These are phyloP conservation scores for Anoncus sp. DNA, from an alignment of 2,888 invertebrate genomes.

Conservation along the genomic window DNA sequence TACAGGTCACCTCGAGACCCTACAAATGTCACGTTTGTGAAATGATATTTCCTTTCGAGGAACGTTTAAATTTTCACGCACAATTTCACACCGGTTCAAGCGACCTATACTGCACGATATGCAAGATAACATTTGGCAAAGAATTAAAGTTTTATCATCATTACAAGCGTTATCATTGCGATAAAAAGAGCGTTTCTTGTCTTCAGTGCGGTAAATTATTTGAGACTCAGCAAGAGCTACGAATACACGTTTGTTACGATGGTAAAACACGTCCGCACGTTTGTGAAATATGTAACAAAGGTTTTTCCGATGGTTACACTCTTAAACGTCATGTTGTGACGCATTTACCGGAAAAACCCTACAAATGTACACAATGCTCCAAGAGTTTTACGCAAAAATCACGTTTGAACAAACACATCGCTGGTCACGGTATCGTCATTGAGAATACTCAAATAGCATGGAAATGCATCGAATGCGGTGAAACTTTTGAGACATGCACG, in stretches of 20 bases:
- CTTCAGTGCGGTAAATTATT: slow-evolving; percentile 76
- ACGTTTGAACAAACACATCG: slow-evolving; percentile 74
- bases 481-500: slow-evolving; percentile 68
- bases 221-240: slow-evolving; percentile 68
- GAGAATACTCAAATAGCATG: slow-evolving; percentile 73
- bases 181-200: slow-evolving; percentile 71
- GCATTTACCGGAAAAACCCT: slow-evolving; percentile 76
- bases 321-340: slow-evolving; percentile 76
- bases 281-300: slow-evolving; percentile 75
- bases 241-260: slow-evolving; percentile 72
- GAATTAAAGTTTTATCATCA: slow-evolving; percentile 75
- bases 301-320: slow-evolving; percentile 76
- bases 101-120: slow-evolving; percentile 72
- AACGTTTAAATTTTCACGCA: slow-evolving; percentile 74
- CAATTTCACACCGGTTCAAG: slow-evolving; percentile 72
- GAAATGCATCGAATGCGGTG: slow-evolving; percentile 75
- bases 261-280: slow-evolving; percentile 75
- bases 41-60: slow-evolving; percentile 73
- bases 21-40: slow-evolving; percentile 72
- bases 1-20: slow-evolving; percentile 71
- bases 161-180: slow-evolving; percentile 75
- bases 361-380: slow-evolving; percentile 74
- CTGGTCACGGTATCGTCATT: slow-evolving; percentile 71
- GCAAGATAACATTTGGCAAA: slow-evolving; percentile 74
- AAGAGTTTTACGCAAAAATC: slow-evolving; percentile 78